Percentiles rank a stretch among this genome's conserved stretches.
Conservation (phyloP, 2,888 invertebrate genomes). For the Laspeyria flexula region DNA sequence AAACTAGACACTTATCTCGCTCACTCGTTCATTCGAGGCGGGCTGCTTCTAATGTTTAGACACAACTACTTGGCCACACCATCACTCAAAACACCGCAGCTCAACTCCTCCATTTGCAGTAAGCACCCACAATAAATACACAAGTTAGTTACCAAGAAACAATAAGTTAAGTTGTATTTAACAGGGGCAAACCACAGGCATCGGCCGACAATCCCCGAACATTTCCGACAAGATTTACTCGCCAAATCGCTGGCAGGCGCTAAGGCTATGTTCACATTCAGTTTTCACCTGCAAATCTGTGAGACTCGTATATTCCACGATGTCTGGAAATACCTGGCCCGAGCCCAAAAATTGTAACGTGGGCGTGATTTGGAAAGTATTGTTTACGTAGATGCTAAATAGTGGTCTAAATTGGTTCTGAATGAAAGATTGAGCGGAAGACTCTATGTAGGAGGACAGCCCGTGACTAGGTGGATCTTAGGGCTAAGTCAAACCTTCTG, state of each 20-base stretch:
- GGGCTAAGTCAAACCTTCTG: no score
- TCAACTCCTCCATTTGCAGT: conserved; percentile 17
- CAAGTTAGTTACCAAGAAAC: conserved; percentile 49
- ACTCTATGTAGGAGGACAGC: no score
- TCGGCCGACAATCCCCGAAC: conserved; percentile 45
- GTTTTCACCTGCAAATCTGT: no score
- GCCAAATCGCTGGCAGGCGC: conserved; percentile 35
- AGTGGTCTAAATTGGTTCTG: no score
- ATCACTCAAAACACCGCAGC: conserved; percentile 24
- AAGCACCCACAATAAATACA: conserved; percentile 38
- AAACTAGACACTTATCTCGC: no score
- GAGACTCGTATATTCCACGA: no score
- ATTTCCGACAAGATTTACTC: conserved; percentile 54
- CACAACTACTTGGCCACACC: conserved; percentile 11
- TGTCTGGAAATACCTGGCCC: no score
- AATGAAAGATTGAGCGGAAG: no score
- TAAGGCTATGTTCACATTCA: neutral
- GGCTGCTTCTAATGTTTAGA: conserved; percentile 14
- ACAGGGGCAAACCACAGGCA: conserved; percentile 55
- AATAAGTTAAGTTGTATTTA: conserved; percentile 58
- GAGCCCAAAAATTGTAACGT: no score
- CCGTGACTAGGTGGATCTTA: no score
- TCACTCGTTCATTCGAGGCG: neutral
- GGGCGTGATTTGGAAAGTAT: no score
- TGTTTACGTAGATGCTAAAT: no score